Evolutionary conservation across 2,888 invertebrate genomes (phyloP), one percentile per base, ranked within the genome.

Genomic region (Parelbella ahira): DNA sequence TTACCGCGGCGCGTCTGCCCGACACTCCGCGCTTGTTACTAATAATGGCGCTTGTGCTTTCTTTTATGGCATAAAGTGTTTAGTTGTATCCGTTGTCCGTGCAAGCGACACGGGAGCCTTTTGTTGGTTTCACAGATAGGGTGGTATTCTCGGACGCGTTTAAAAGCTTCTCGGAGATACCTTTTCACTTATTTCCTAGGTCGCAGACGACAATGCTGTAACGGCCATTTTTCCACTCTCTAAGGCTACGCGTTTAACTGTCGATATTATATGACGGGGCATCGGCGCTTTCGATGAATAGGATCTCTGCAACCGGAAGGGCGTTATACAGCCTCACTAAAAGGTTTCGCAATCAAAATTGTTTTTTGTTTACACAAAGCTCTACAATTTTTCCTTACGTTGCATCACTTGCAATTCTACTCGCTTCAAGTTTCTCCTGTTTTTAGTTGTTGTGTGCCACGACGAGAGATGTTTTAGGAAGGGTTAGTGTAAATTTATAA

Each of bases 21-120:
- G 66, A 86, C 83, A 81, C 82, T 81, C 74, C 63, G 63, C 75
- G 61, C 73, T 76, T 79, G 78, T 71, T 68, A 70, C 68, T 82
- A 75, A 82, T 86, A 86, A 84, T 80, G 70, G 74, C 75, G 68
- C 74, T 82, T 82, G 78, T 80, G 62, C 72, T 73, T 66, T 73
- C 76, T 80, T 81, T 77, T 59, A 77, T 72, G 64, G 66, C 59
- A 69, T 82, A 78, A 84, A 86, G 78, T 75, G 84, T 79, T 86
- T 84, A 82, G 70, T 81, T 83, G 82, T 81, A 76, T 72, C 74
- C 61, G 71, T 74, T 77, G 79, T 76, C 73, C 69, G 74, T 63
- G 72, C 68, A 71, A 69, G 69, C 73, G 70, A 73, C 72, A 66
- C 71, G 74, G 72, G 72, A 60, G 61, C 53, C 79, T 74, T 75